Base-by-base conservation (phyloP, 2,797 vertebrate species). In the Dipus sagitta region DNA sequence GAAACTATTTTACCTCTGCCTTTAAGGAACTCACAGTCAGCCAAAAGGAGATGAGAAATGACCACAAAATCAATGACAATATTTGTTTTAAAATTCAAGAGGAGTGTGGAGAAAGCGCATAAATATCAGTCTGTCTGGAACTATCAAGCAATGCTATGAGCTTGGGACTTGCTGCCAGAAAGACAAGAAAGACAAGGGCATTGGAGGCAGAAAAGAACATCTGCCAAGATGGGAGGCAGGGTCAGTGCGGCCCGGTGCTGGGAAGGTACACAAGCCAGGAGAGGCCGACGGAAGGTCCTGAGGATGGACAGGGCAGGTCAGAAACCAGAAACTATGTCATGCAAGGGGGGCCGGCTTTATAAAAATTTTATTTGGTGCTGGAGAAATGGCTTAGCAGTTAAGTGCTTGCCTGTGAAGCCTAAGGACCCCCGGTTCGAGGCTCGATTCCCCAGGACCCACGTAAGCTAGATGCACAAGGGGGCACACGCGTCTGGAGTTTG, bases 51-150 rank as follows among this genome's bases (percentile, higher is more conserved):
- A 76, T 62, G 28, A 87, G 47, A 65, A 64, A 76, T 71, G 42
- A 74, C 30, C 26, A 58, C 38, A 91, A 58, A 94, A 91, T 94
- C 47, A 91, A 84, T 70, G 71, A 75, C 86, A 82, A 91, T 75
- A 71, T 28, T 58, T 64, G 54, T 47, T 94, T 94, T 83, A 84
- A 92, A 95, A 94, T 94, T 68, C 87, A 89, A 89, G n/a, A 20
- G 34, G 62, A 13, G 9, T 79, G 47, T 47, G 54, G 52, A 85
- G 88, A 82, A 85, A 96, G 60, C 32, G 68, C 77, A 52, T 28
- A 86, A 75, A 93, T 64, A 18, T 70, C 90, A 64, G 34, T 82
- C 86, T 93, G 84, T 72, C 88, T 94, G 78, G 65, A 77, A 71
- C 60, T 38, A 52, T 30, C 54, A 89, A 28, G 75, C 42, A 26